phyloP scores from a whole-genome alignment of 2,797 vertebrate species.

The Anguilla marmorata region DNA sequence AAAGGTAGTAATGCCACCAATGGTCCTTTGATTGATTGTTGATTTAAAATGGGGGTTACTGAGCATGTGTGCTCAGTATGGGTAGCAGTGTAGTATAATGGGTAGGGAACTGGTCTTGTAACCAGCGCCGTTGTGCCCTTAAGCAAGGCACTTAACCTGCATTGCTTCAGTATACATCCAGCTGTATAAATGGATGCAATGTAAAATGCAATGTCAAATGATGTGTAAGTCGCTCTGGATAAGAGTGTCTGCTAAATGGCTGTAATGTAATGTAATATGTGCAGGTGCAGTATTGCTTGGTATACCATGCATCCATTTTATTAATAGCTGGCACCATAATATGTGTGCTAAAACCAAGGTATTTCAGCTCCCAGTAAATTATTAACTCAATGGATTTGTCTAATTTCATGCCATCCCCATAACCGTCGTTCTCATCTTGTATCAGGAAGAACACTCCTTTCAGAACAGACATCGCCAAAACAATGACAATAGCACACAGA shows the following conservation, averaged over 20 bases:
- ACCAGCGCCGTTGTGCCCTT: no score
- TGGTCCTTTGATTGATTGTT: background rate
- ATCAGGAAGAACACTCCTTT: background rate
- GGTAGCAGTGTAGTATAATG: background rate
- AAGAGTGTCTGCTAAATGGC: no score
- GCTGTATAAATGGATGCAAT: no score
- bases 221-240: no score
- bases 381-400: background rate
- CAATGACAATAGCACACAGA: background rate
- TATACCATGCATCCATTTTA: background rate
- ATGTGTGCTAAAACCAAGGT: background rate
- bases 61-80: background rate
- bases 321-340: background rate
- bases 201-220: no score
- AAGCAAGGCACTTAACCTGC: no score
- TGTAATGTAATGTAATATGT: no score
- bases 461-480: background rate
- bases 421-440: background rate
- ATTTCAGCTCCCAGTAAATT: background rate
- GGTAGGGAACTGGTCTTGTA: no score
- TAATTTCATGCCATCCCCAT: background rate
- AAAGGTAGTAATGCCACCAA: background rate
- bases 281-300: background rate
- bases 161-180: no score
- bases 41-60: background rate